These are phyloP conservation scores for Hyperoplus immaculatus DNA, from an alignment of 2,797 vertebrate species.

Conservation along the genomic window DNA sequence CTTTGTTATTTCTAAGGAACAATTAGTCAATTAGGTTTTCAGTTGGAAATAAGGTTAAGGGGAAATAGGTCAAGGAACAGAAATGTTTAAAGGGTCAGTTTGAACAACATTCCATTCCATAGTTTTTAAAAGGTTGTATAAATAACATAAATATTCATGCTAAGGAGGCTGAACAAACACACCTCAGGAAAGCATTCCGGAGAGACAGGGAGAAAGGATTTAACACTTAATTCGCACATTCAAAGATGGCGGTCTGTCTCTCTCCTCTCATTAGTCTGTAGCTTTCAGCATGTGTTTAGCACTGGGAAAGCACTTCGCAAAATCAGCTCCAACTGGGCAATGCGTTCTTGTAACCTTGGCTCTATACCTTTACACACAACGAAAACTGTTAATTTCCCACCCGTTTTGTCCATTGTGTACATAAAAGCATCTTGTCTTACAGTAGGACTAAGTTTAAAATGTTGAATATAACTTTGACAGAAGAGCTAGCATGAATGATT, in stretches of 20 bases:
- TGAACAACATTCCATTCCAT: neutral
- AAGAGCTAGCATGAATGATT: neutral
- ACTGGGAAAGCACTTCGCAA: neutral
- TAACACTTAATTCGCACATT: neutral
- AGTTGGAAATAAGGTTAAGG: neutral
- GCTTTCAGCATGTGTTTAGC: neutral
- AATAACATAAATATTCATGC: neutral
- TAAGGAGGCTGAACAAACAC: neutral
- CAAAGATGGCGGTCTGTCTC: neutral
- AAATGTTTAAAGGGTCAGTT: neutral
- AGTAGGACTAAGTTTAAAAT: no score
- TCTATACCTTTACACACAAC: no score
- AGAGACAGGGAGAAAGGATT: neutral
- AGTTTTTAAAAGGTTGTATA: neutral
- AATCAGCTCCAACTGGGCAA: neutral
- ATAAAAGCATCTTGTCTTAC: no score
- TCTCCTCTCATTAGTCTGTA: neutral
- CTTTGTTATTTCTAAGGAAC: conserved; percentile 27
- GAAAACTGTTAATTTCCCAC: no score
- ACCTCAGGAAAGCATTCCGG: neutral
- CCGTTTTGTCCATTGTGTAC: no score
- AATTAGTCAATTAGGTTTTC: conserved; percentile 10
- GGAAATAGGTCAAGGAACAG: neutral
- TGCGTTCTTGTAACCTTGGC: no score
- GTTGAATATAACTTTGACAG: neutral